Evolutionary conservation across 92 coral and sea anemone species (phyloP), one percentile per base, ranked within the genome.

Genomic region (Heteractis magnifica): DNA sequence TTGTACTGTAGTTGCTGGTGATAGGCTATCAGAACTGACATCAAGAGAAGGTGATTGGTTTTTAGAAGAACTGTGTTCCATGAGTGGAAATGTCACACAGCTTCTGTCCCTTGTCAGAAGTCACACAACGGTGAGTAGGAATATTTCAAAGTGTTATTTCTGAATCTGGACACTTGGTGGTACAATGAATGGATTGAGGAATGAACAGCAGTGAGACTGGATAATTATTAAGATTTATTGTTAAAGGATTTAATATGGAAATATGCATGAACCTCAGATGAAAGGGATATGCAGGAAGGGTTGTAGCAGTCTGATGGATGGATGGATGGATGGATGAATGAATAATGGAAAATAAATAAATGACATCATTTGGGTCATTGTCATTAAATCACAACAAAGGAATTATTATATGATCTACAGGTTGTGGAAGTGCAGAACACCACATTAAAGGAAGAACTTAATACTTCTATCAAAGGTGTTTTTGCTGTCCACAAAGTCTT

Each of bases 11-110:
- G 99, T 96, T 83, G 99, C 99, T 75, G 93, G 92, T 59, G 97
- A 88, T 78, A 87, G 98, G 51, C 85, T 96, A 21, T 87, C 95
- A 76, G 99, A 96, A 15, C 81, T 96, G 70, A 91, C 94, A 26
- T 96, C 99, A 18, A 89, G 98, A 65, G 99, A 96, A 64, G 99
- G 99, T 13, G 99, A 96, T 83, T 96, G 99, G 99, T 96, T 94
- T 86, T 90, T 96, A 56, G 99, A 96, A 58, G 99, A 96, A 71
- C 93, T 96, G 6, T 94, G 95, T 48, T 96, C 99, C 18, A 93
- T 96, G 99, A 96, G 96, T 79, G 99, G 99, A 4, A 96, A 96
- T 82, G 99, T 94, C 48, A 94, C 89, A 81, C 99, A 96, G 83
- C 89, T 96, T 77, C 90, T 93, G 1, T 81, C 94, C 71, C 79